These are phyloP conservation scores for Lysandra bellargus DNA, from an alignment of 2,888 invertebrate species.

Conservation along the genomic window DNA sequence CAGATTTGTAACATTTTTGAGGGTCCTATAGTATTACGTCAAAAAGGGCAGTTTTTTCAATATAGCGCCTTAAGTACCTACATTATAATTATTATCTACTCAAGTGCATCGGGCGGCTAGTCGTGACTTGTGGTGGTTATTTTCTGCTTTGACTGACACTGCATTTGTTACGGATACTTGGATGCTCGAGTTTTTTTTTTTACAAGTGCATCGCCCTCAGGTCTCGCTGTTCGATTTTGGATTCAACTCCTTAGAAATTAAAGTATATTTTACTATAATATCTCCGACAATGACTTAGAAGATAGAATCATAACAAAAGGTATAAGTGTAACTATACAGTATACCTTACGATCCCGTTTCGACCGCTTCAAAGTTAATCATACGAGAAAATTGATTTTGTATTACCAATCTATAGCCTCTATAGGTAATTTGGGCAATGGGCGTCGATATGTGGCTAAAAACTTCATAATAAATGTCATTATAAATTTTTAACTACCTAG, in stretches of 20 bases:
- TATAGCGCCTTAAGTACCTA: neutral
- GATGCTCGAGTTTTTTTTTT: conserved; percentile 23
- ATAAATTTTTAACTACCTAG: too few relatives aligned
- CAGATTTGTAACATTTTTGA: too few relatives aligned
- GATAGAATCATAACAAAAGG: conserved; percentile 11
- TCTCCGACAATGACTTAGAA: neutral
- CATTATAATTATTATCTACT: neutral
- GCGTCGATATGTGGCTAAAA: neutral
- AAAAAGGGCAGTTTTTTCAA: too few relatives aligned
- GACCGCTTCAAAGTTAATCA: neutral
- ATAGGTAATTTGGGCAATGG: neutral
- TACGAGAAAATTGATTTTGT: neutral
- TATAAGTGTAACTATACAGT: neutral
- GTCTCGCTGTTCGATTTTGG: neutral
- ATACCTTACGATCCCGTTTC: neutral
- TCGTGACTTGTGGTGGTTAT: neutral
- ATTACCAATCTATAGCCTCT: neutral
- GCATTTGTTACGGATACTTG: conserved; percentile 21
- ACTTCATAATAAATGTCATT: too few relatives aligned
- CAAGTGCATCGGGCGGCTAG: neutral
- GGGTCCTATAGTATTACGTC: too few relatives aligned
- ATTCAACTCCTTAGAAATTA: neutral
- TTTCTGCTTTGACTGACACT: conserved; percentile 1
- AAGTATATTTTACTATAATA: neutral
- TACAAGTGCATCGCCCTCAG: conserved; percentile 24